phyloP scores from a whole-genome alignment of 92 coral and sea anemone species.

The Nematostella vectensis region DNA sequence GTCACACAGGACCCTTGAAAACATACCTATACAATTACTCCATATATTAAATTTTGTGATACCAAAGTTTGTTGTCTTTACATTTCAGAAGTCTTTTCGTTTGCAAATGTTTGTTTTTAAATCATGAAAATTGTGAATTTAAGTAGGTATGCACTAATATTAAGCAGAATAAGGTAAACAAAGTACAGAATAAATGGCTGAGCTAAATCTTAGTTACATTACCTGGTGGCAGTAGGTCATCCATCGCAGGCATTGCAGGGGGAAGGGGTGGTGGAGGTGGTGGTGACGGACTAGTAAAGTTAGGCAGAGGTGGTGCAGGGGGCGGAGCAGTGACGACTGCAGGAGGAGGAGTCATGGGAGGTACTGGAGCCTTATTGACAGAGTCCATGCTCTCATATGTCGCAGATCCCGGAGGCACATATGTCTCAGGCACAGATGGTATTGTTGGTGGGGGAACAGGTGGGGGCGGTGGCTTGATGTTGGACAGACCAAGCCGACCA shows the following conservation, averaged over 20 bases:
- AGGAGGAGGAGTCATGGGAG: constrained; percentile 38
- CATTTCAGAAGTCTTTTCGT: no score
- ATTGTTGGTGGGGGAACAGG: constrained; percentile 88
- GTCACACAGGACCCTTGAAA: no score
- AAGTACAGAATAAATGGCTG: no score
- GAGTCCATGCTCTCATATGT: constrained; percentile 33
- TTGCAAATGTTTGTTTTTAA: no score
- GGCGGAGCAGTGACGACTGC: constrained; percentile 62
- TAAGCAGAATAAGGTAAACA: no score
- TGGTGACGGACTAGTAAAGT: constrained; percentile 27
- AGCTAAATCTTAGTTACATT: no score
- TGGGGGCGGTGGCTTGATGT: constrained; percentile 68
- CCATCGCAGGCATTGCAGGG: constrained; percentile 5
- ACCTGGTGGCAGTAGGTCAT: constrained; percentile 41
- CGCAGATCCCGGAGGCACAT: constrained; percentile 48
- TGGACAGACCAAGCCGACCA: constrained; percentile 41
- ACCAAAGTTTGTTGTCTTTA: no score
- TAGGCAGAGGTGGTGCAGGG: constrained; percentile 77
- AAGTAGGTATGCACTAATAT: no score
- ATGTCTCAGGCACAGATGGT: constrained; percentile 77
- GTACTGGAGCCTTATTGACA: constrained; percentile 44
- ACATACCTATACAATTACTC: no score
- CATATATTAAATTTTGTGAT: no score
- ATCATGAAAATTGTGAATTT: no score
- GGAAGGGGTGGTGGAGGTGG: constrained; percentile 33